These are phyloP conservation scores for Ptycholaimellus sp. DNA, from an alignment of 2,888 invertebrate species.

Conservation along the genomic window DNA sequence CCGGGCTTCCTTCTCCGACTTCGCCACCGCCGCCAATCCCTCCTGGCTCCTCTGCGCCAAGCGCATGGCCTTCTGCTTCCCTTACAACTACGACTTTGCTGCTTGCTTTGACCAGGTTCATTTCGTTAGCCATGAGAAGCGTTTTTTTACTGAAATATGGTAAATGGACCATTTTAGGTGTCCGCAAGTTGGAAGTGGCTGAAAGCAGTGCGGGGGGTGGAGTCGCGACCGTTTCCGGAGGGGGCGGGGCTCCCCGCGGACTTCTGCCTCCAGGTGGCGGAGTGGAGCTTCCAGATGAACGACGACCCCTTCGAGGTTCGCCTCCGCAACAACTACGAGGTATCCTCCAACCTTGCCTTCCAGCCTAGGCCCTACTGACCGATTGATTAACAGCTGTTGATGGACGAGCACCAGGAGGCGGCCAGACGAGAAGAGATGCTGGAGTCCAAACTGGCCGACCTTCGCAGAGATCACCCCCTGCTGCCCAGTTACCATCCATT, in stretches of 20 bases:
- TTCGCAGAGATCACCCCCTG: constrained; percentile 53
- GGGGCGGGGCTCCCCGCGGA: constrained; percentile 59
- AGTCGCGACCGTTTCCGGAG: constrained; percentile 41
- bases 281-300: constrained; percentile 49
- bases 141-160: background rate
- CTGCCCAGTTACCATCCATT: constrained; percentile 36
- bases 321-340: constrained; percentile 70
- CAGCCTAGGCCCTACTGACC: too few relatives aligned
- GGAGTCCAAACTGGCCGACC: constrained; percentile 55
- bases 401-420: constrained; percentile 82
- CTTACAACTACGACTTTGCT: constrained; percentile 29
- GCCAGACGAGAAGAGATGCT: constrained; percentile 63
- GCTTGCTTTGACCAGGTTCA: constrained; percentile 27
- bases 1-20: too few relatives aligned
- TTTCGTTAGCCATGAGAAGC: background rate
- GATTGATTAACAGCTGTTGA: constrained; percentile 41
- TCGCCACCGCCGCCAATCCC: constrained; percentile 18
- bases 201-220: constrained; percentile 40
- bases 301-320: constrained; percentile 77
- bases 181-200: constrained; percentile 82
- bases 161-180: constrained; percentile 18
- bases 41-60: constrained; percentile 26
- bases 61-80: constrained; percentile 25
- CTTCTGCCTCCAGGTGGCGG: constrained; percentile 53
- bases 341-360: too few relatives aligned